Evolutionary conservation across 2,888 invertebrate genomes (phyloP).

Genomic region (Bellardia pandia): DNA sequence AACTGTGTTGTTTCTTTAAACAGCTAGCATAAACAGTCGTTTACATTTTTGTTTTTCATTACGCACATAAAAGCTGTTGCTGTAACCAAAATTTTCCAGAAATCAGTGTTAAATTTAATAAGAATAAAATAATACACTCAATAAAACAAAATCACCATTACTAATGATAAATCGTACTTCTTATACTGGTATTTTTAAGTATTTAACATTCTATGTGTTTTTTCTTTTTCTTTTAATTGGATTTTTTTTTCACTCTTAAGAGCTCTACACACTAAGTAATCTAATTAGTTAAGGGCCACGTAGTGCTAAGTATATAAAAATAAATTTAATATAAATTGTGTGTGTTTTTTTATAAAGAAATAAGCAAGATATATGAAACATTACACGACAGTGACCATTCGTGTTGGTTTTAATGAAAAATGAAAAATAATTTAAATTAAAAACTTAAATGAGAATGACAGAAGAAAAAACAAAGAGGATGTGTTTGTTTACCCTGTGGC

Average conservation of each 20-base stretch:
- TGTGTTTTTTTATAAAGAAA: slow-evolving; percentile 13
- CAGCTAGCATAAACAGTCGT: background rate
- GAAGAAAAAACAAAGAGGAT: background rate
- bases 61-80: slow-evolving; percentile 59
- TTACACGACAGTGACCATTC: slow-evolving; percentile 34
- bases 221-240: slow-evolving; percentile 30
- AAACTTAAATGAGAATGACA: background rate
- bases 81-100: slow-evolving; percentile 50
- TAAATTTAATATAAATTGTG: slow-evolving; percentile 6
- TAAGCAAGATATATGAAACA: slow-evolving; percentile 30
- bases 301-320: slow-evolving; percentile 54
- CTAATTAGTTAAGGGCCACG: slow-evolving; percentile 69
- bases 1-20: slow-evolving; percentile 4
- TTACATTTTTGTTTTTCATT: background rate
- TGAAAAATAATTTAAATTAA: slow-evolving; percentile 66
- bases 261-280: slow-evolving; percentile 51
- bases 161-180: slow-evolving; percentile 45
- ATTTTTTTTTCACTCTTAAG: background rate
- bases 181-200: background rate
- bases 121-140: slow-evolving; percentile 59
- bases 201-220: slow-evolving; percentile 26
- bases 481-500: slow-evolving; percentile 27
- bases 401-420: slow-evolving; percentile 58
- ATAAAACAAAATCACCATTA: slow-evolving; percentile 67
- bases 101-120: slow-evolving; percentile 71